Conservation (phyloP, 2,113 vertebrate genomes). For the Prionailurus bengalensis region DNA sequence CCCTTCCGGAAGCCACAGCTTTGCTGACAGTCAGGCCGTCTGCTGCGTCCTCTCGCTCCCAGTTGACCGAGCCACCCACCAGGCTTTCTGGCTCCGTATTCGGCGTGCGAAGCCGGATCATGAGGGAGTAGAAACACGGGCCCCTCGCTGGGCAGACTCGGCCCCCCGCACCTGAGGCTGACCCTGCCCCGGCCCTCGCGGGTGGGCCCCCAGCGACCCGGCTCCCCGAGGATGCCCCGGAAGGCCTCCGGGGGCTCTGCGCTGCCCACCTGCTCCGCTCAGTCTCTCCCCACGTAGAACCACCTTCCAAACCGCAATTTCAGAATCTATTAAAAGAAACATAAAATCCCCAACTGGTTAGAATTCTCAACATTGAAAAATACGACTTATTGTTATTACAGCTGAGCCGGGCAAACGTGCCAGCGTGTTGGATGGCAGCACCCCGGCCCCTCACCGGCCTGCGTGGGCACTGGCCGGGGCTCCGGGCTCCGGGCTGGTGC, state of each 20-base stretch:
- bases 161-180: neutral
- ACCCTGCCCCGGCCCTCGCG: accelerated
- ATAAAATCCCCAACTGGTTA: slow-evolving; percentile 72
- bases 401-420: slow-evolving; percentile 75
- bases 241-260: neutral
- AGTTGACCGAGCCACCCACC: accelerated
- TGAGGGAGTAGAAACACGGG: accelerated
- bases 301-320: slow-evolving; percentile 81
- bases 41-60: accelerated
- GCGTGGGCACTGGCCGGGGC: neutral
- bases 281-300: slow-evolving; percentile 65
- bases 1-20: too few relatives aligned
- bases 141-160: neutral
- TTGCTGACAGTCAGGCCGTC: neutral
- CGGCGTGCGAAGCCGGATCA: neutral
- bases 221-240: accelerated
- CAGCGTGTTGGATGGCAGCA: accelerated
- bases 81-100: neutral
- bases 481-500: accelerated
- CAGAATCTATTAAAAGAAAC: slow-evolving; percentile 81
- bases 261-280: slow-evolving; percentile 35
- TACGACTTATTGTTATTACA: slow-evolving; percentile 74
- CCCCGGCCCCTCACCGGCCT: neutral
- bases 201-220: accelerated
- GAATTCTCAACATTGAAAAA: slow-evolving; percentile 64